Evolutionary conservation across 1,140 invertebrate species (phyloP), one percentile per base, ranked within the genome.

Genomic region (Drosophila simulans): DNA sequence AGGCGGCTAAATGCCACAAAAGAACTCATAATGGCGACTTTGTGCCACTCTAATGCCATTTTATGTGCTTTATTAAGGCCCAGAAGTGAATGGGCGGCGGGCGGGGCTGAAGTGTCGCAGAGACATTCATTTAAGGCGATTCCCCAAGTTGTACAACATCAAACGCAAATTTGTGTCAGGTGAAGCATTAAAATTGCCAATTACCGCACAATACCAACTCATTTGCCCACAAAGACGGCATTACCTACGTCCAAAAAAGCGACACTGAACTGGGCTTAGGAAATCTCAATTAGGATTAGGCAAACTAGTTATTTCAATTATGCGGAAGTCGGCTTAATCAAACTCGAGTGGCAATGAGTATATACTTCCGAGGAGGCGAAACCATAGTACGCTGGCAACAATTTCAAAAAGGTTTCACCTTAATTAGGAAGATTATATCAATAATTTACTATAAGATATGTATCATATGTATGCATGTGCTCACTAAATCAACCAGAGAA

Each of bases 21-120:
- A 88, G 85, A 88, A 88, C 84, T 84, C 84, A 89, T 88, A 88
- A 88, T 88, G 76, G 75, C 71, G 76, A 89, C 75, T 83, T 88
- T 88, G 84, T 84, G 72, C 58, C 74, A 88, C 82, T 64, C 82
- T 88, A 82, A 88, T 88, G 79, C 78, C 80, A 77, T 68, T 79
- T 86, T 88, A 82, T 86, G 75, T 79, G 82, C 79, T 86, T 88
- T 88, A 88, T 86, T 88, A 88, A 68, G 75, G 46, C 62, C 78
- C 54, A 55, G 60, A 51, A 37, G 12, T 11, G 48, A 8, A 31
- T 10, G 8, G 31, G 2, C 0, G 7, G 42, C 13, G 48, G 22
- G 12, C 17, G 52, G 31, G 42, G 2, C 17, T 11, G 42, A 31
- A 27, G 20, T 12, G 51, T 22, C 27, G 22, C 20, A 37, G 46